Base-by-base conservation (phyloP, 2,113 vertebrate species). In the Cynocephalus volans region DNA sequence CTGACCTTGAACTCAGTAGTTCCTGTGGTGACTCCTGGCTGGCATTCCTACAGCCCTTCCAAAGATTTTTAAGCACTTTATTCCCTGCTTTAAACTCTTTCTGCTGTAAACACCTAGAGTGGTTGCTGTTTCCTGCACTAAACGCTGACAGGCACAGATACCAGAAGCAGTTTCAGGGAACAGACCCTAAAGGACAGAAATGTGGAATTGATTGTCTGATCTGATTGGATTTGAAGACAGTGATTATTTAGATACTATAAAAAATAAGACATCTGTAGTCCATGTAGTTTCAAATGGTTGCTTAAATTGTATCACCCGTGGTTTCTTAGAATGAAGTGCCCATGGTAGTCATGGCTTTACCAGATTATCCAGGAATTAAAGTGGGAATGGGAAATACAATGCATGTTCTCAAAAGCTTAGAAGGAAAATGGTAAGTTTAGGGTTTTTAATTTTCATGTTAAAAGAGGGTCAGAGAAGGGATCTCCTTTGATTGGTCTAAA, bases 391-490 rank as follows among this genome's bases (percentile, higher is more conserved):
- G 15, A 10, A 75, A 60, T 60, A 54, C 6, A 36, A 80, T 13
- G 4, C 45, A 36, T 60, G n/a, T 36, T 8, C 56, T 31, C 48
- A 77, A 75, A 24, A 65, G 54, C 28, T 87, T 60, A 88, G 18
- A 72, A 72, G 87, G 33, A 88, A 54, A 77, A 67, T 28, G 24
- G 33, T 14, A 58, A 67, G 80, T 21, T 92, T 12, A 26, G 41
- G 4, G 6, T 28, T 89, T 94, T 87, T n/a, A 19, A 84, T 75
- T 94, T 72, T 80, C 24, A 48, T 88, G 67, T 83, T 83, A 56
- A 90, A 92, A 50, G 21, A 24, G 56, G n/a, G 6, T 36, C 65
- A 88, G 67, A 91, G 93, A 84, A 95, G 17, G 36, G 75, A 62
- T 88, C 48, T 69, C 33, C 24, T 75, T 41, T 76, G 48, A 62